A percentile compares a stretch with the other conserved stretches of the same genome.
phyloP scores from a whole-genome alignment of 1,140 invertebrate genomes.

The Caligus rogercresseyi region DNA sequence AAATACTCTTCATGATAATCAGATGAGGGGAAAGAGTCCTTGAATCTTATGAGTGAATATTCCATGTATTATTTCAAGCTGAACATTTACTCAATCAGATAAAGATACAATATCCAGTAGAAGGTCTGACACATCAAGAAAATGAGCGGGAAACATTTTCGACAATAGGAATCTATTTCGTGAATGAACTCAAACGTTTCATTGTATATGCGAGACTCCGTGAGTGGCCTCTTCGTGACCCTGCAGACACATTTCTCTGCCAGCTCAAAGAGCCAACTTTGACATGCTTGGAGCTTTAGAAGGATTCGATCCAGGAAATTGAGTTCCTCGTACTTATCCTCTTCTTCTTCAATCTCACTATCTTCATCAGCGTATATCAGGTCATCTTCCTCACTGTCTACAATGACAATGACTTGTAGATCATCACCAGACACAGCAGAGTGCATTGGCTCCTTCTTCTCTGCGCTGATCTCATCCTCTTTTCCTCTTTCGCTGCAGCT shows the following conservation, averaged over 20 bases:
- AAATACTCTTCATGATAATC: too few species aligned
- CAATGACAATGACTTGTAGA: background rate
- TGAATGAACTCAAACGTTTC: slow-evolving; percentile 8
- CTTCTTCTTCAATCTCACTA: slow-evolving; percentile 5
- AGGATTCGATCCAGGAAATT: background rate
- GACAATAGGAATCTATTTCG: background rate
- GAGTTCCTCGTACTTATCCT: background rate
- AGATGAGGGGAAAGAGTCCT: too few species aligned
- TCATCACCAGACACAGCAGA: background rate
- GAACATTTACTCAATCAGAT: slow-evolving; percentile 7
- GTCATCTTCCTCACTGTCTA: background rate
- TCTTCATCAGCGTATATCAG: background rate
- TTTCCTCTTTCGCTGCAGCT: background rate
- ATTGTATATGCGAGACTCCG: background rate
- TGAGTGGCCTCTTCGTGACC: background rate
- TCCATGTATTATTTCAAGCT: too few species aligned
- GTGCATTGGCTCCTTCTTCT: background rate
- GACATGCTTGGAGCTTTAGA: background rate
- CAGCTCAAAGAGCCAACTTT: background rate
- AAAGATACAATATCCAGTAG: slow-evolving; percentile 12
- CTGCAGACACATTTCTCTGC: background rate
- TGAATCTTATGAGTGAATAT: too few species aligned
- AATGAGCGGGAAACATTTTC: slow-evolving; percentile 1
- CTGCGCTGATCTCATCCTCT: too few species aligned
- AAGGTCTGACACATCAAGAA: background rate